These are phyloP conservation scores for Chrysotoxum bicinctum DNA, from an alignment of 2,888 invertebrate species.

Conservation along the genomic window DNA sequence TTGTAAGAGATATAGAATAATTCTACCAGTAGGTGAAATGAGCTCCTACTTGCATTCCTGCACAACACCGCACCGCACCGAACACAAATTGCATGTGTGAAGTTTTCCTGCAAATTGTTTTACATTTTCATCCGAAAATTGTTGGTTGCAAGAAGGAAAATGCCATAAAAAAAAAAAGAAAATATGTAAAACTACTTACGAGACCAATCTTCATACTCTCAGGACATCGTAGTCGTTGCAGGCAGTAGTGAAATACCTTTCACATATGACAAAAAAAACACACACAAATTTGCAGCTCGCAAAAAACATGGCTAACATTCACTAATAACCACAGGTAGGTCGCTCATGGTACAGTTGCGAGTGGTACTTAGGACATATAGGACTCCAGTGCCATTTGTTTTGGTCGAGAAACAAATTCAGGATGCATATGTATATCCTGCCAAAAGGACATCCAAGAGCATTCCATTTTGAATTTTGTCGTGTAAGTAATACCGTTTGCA, in stretches of 20 bases:
- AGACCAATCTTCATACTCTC: conserved; percentile 29
- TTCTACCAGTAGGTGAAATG: conserved; percentile 12
- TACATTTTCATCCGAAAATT: conserved; percentile 51
- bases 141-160: conserved; percentile 11
- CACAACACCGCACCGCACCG: not conserved
- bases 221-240: conserved; percentile 2
- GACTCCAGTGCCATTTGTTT: conserved; percentile 51
- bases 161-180: not conserved
- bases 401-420: conserved; percentile 53
- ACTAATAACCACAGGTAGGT: conserved; percentile 62
- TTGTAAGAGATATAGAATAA: not conserved
- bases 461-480: conserved; percentile 58
- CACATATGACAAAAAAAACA: conserved; percentile 8
- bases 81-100: conserved; percentile 42
- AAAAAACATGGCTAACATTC: conserved; percentile 44
- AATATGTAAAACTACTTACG: conserved; percentile 38
- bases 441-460: conserved; percentile 41
- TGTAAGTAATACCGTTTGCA: conserved; percentile 59
- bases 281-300: conserved; percentile 25
- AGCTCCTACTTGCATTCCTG: not conserved
- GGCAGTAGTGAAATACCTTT: not conserved
- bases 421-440: conserved; percentile 13
- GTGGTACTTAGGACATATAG: not conserved
- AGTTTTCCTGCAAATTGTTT: conserved; percentile 53
- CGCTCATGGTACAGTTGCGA: not conserved